Conservation (phyloP, 1,140 invertebrate species). For the Melipona quadrifasciata region DNA sequence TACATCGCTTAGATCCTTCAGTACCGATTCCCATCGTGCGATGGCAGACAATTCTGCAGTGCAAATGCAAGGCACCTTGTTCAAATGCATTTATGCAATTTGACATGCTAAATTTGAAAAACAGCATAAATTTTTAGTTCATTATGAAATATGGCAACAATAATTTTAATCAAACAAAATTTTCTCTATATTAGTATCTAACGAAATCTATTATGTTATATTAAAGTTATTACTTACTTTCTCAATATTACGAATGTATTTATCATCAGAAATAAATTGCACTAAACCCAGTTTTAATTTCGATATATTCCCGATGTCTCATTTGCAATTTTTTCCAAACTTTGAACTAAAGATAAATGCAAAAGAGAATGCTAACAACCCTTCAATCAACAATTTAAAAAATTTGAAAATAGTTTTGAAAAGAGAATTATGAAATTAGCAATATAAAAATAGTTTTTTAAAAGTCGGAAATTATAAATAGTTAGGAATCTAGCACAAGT, state of each 20-base stretch:
- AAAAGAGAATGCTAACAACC: no score
- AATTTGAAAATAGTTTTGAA: no score
- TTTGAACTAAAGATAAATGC: no score
- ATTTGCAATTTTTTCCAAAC: no score
- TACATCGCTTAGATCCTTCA: background rate
- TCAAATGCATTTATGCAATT: background rate
- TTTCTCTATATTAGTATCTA: background rate
- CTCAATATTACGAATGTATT: background rate
- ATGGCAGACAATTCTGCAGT: constrained; percentile 50
- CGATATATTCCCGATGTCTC: no score
- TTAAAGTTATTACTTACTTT: background rate
- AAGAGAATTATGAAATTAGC: no score
- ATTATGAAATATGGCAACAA: background rate
- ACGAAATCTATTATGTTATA: background rate
- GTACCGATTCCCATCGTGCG: constrained; percentile 56
- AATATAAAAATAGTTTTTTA: no score
- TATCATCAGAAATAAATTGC: no score
- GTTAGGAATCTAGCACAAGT: no score
- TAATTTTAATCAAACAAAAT: background rate
- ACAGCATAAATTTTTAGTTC: background rate
- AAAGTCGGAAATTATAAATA: no score
- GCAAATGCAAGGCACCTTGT: background rate
- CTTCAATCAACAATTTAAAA: no score
- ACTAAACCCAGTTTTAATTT: no score
- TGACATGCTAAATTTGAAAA: background rate